These are phyloP conservation scores for Catagonus wagneri DNA, from an alignment of 2,113 vertebrate species.

Conservation along the genomic window DNA sequence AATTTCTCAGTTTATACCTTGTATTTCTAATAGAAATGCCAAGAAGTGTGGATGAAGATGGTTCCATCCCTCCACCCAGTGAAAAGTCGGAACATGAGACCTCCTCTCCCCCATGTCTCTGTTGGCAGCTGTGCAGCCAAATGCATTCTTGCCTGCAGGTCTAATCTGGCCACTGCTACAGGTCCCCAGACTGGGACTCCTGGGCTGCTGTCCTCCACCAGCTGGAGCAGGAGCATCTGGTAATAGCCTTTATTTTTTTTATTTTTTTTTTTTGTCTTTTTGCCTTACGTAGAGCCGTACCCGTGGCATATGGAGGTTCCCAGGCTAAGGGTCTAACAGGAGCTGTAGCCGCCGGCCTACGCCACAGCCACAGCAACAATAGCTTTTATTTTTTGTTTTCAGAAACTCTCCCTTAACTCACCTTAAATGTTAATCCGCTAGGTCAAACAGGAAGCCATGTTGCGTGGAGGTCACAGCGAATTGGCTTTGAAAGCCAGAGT, in stretches of 20 bases:
- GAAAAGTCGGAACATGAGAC: background rate
- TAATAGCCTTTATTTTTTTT: no score
- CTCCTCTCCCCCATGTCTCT: background rate
- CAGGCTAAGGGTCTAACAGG: no score
- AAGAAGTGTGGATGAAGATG: background rate
- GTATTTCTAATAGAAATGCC: conserved; percentile 16
- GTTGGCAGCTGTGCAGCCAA: background rate
- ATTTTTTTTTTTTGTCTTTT: conserved; percentile 48
- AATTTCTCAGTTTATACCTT: background rate
- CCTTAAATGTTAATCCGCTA: background rate
- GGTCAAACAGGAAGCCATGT: background rate
- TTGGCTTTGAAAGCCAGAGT: background rate
- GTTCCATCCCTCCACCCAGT: background rate
- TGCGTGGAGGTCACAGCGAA: background rate
- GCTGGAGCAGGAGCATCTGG: background rate
- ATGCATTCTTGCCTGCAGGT: no score
- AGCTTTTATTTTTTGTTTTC: conserved; percentile 25
- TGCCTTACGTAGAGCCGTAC: no score
- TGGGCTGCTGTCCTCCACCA: background rate
- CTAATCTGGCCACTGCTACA: background rate
- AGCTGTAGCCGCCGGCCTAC: no score
- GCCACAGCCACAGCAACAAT: no score
- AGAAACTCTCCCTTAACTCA: background rate
- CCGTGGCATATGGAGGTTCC: no score
- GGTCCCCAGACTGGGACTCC: background rate